Conservation (phyloP, 2,888 invertebrate genomes). For the Acronicta leporina region DNA sequence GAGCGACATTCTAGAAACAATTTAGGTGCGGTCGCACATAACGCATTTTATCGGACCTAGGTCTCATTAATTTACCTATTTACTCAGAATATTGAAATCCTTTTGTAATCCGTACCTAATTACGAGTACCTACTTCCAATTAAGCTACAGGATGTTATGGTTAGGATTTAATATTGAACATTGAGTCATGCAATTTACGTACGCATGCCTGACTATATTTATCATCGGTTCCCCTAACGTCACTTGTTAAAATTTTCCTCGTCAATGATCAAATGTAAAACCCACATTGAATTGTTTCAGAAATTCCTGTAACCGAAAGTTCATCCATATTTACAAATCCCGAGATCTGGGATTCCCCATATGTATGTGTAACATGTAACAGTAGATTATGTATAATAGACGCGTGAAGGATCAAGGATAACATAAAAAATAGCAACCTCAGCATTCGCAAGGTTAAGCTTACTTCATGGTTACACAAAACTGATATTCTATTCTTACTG, state of each 20-base stretch:
- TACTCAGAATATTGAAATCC: constrained; percentile 11
- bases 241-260: constrained; percentile 39
- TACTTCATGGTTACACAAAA: constrained; percentile 37
- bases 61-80: background rate
- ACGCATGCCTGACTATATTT: constrained; percentile 30
- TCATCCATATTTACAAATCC: constrained; percentile 8
- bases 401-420: constrained; percentile 9
- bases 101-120: constrained; percentile 1
- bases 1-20: background rate
- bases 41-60: background rate
- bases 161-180: constrained; percentile 27
- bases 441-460: constrained; percentile 33
- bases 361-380: background rate
- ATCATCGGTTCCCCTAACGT: constrained; percentile 10
- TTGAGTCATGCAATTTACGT: constrained; percentile 42
- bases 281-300: constrained; percentile 26
- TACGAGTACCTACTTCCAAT: constrained; percentile 2
- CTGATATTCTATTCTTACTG: too few relatives aligned
- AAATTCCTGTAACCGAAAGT: constrained; percentile 15
- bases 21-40: background rate
- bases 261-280: constrained; percentile 33
- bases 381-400: constrained; percentile 13
- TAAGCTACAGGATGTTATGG: constrained; percentile 25
- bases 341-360: constrained; percentile 25
- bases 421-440: constrained; percentile 22